phyloP scores from a whole-genome alignment of 2,888 invertebrate genomes.

The Myopa testacea region DNA sequence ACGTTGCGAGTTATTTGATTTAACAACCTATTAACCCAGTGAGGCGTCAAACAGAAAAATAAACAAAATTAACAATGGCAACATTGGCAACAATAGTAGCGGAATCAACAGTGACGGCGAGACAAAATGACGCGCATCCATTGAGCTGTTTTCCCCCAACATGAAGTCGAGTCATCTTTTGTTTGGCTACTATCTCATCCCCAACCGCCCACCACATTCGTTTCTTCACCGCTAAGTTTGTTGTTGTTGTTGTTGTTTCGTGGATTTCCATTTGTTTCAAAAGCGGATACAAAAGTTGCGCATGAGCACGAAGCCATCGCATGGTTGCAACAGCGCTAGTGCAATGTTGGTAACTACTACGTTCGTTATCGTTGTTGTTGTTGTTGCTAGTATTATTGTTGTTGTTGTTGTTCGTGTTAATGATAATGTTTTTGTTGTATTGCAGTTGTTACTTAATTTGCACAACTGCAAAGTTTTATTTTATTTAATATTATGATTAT shows the following conservation, averaged over 20 bases:
- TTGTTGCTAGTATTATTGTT: neutral
- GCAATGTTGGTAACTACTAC: neutral
- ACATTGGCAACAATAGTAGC: neutral
- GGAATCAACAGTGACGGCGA: neutral
- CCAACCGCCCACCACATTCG: no score
- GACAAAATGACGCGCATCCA: neutral
- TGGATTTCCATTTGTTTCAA: no score
- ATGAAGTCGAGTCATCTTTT: no score
- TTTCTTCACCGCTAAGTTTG: no score
- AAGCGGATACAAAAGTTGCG: neutral
- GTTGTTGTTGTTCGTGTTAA: neutral
- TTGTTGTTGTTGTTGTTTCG: no score
- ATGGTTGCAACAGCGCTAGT: neutral
- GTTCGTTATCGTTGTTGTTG: neutral
- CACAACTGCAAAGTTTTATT: neutral
- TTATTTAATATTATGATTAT: no score
- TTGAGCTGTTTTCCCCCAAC: neutral
- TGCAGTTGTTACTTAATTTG: neutral
- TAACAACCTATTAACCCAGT: constrained; percentile 15
- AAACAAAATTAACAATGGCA: neutral
- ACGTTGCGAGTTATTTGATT: no score
- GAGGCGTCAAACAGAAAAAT: neutral
- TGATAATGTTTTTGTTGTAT: neutral
- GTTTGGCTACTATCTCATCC: no score
- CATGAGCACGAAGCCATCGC: neutral